phyloP scores from a whole-genome alignment of 2,888 invertebrate genomes.

The Trichogramma dendrolimi region DNA sequence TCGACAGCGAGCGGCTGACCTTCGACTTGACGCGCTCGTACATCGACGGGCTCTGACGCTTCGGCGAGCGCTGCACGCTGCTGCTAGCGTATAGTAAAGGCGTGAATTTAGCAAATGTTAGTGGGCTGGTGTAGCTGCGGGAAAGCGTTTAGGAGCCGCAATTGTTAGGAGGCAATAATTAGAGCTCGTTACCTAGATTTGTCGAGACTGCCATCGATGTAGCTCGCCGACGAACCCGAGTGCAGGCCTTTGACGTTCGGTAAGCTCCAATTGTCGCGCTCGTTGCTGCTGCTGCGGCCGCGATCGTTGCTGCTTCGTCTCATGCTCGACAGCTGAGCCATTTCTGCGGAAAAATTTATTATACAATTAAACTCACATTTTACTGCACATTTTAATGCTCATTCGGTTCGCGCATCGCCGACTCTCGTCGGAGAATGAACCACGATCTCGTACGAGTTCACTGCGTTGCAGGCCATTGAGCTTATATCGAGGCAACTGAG shows the following conservation, averaged over 20 bases:
- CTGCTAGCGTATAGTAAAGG: conserved; percentile 37
- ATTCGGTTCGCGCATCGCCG: too few relatives aligned
- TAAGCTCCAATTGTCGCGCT: conserved; percentile 47
- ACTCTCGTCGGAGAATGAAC: too few relatives aligned
- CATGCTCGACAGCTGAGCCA: conserved; percentile 48
- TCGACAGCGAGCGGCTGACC: conserved; percentile 62
- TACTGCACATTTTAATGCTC: too few relatives aligned
- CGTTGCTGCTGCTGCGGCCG: conserved; percentile 32
- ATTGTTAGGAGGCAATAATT: conserved; percentile 8
- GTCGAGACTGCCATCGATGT: conserved; percentile 22
- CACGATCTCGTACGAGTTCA: too few relatives aligned
- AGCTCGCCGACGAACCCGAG: conserved; percentile 23
- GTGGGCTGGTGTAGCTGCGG: conserved; percentile 30
- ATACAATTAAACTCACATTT: background rate
- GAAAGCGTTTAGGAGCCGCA: conserved; percentile 35
- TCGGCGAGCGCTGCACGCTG: conserved; percentile 52
- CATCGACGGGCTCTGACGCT: conserved; percentile 53
- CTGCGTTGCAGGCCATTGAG: too few relatives aligned
- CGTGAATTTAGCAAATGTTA: too few relatives aligned
- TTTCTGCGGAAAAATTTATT: conserved; percentile 32
- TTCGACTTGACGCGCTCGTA: conserved; percentile 55
- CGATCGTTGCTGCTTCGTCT: conserved; percentile 40
- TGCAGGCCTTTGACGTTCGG: conserved; percentile 46
- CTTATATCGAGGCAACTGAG: too few relatives aligned
- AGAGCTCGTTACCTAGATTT: conserved; percentile 18